These are phyloP conservation scores for Atopsyche davidsoni DNA, from an alignment of 1,140 invertebrate genomes.

Conservation along the genomic window DNA sequence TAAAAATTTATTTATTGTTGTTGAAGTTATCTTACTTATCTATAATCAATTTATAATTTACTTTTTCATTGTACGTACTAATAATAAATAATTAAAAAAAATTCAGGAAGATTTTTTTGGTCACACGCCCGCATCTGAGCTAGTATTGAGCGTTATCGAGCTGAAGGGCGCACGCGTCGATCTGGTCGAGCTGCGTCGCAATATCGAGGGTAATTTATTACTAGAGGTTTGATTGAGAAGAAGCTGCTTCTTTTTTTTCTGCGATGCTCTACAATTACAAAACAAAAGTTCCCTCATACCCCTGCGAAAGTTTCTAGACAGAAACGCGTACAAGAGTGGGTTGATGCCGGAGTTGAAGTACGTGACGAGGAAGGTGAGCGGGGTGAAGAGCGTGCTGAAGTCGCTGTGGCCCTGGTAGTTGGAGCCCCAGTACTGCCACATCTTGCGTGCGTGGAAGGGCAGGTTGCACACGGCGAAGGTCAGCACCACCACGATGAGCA, in stretches of 20 bases:
- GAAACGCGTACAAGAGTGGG: constrained; percentile 76
- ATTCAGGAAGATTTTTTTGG: too few species aligned
- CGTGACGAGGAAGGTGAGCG: constrained; percentile 71
- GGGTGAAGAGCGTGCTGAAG: constrained; percentile 70
- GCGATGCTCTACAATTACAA: constrained; percentile 43
- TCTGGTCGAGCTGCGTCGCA: constrained; percentile 40
- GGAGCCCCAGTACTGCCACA: constrained; percentile 66
- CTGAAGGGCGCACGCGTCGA: constrained; percentile 47
- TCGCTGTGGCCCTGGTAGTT: constrained; percentile 58
- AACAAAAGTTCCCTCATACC: constrained; percentile 62
- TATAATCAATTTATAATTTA: too few species aligned
- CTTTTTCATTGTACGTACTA: too few species aligned
- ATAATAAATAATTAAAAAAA: too few species aligned
- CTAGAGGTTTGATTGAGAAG: constrained; percentile 39
- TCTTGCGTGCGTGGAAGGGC: constrained; percentile 75
- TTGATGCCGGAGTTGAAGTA: constrained; percentile 82
- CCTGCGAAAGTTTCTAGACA: constrained; percentile 70
- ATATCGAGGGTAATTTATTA: constrained; percentile 27
- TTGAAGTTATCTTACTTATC: too few species aligned
- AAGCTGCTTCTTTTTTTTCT: constrained; percentile 43
- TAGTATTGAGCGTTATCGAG: constrained; percentile 43
- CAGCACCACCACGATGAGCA: constrained; percentile 74
- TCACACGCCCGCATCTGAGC: constrained; percentile 37
- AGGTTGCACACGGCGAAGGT: constrained; percentile 80
- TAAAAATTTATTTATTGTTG: too few species aligned